Base-by-base conservation (phyloP, 2,888 invertebrate species). In the Stenolophus ochropezus region DNA sequence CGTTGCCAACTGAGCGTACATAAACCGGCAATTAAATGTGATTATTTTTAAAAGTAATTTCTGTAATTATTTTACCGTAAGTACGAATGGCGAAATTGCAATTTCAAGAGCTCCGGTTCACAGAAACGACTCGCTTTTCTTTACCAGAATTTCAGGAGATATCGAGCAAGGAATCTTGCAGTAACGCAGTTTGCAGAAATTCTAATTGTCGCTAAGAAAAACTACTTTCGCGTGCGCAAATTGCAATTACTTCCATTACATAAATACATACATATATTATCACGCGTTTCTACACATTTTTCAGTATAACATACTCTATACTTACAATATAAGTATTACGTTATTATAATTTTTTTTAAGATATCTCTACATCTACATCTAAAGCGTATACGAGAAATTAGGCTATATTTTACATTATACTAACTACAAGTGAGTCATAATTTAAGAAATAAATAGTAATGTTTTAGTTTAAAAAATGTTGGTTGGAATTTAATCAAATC, bases 11-110 rank as follows among this genome's bases (percentile, higher is more conserved):
- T 75, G 53, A 51, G 18, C 73, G 47, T 18, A 49, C 73, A 49
- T 51, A 53, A 74, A 74, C 53, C 27, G 27, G 33, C 76, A 76
- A 58, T 76, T 76, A 56, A 76, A 76, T 76, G 56, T 33, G 76
- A 58, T 76, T 76, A 76, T 76, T 76, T 76, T 73, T 73, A 47
- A 73, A 49, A 23, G 61, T 61, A 61, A 61, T 61, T 61, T 61
- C 25, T 73, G 73, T 73, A 73, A 73, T 73, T 73, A 49, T 73
- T 73, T 49, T 18, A 23, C 61, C 25, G 61, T 61, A 42, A 42
- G 49, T 49, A 49, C 47, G 20, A 21, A 16, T 23, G 73, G 47
- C 4, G 47, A 73, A 42, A 73, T 47, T 73, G 6, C 73, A 16
- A 42, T 47, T 73, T 18, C 20, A 73, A 73, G 73, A 47, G 49